These are phyloP conservation scores for Pentalonia nigronervosa DNA, from an alignment of 1,140 invertebrate species.

Conservation along the genomic window DNA sequence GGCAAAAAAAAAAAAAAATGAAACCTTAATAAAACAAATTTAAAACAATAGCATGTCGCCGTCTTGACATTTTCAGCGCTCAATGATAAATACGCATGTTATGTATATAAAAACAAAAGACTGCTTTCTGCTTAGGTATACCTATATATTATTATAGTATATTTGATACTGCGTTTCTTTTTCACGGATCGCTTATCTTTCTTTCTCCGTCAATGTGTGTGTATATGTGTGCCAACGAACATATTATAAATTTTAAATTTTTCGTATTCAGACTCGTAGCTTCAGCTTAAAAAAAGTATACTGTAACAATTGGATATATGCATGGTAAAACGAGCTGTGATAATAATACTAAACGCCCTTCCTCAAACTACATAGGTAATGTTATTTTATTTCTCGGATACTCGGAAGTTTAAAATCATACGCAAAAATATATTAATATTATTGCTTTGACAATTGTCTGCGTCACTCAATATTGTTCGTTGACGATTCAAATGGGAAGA, in stretches of 20 bases:
- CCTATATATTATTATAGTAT: not conserved
- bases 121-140: not conserved
- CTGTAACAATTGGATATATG: not conserved
- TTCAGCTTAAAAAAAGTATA: not conserved
- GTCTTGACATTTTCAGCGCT: not conserved
- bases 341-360: not conserved
- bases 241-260: not conserved
- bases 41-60: not conserved
- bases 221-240: not conserved
- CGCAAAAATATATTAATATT: not conserved
- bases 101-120: slow-evolving; percentile 31
- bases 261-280: not conserved
- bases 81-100: not conserved
- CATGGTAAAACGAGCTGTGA: not conserved
- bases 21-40: not conserved
- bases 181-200: not conserved
- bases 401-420: not conserved
- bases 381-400: not conserved
- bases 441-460: not conserved
- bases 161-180: not conserved
- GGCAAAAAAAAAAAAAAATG: slow-evolving; percentile 21
- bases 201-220: not conserved
- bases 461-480: too few relatives aligned
- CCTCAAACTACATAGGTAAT: not conserved
- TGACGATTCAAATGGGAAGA: too few relatives aligned